Percentiles rank a stretch among this genome's conserved stretches.
These are phyloP conservation scores for Ctenoplectra terminalis DNA, from an alignment of 1,140 invertebrate genomes.

Conservation along the genomic window DNA sequence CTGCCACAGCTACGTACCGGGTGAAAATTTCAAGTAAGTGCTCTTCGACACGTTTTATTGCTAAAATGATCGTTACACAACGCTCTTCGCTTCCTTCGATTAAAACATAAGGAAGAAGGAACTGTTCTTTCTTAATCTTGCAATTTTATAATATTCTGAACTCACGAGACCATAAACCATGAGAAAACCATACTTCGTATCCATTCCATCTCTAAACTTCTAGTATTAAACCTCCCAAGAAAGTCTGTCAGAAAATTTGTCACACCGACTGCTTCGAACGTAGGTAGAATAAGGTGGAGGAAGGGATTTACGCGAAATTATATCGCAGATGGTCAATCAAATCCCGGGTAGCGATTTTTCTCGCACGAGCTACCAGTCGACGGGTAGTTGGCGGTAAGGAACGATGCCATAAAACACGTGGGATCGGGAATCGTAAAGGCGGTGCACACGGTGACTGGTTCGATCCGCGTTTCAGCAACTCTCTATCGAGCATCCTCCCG, in stretches of 20 bases:
- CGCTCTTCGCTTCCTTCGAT: not conserved
- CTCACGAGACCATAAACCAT: no score
- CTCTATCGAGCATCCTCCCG: slow-evolving; percentile 21
- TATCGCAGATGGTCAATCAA: not conserved
- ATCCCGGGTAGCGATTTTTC: slow-evolving; percentile 41
- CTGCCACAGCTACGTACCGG: slow-evolving; percentile 69
- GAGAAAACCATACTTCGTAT: no score
- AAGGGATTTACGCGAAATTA: slow-evolving; percentile 6
- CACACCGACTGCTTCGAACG: no score
- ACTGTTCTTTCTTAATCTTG: no score
- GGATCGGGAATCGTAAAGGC: slow-evolving; percentile 38
- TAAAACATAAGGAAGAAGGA: not conserved
- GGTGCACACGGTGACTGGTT: slow-evolving; percentile 50
- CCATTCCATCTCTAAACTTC: no score
- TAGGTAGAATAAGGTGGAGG: no score
- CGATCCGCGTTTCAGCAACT: slow-evolving; percentile 23
- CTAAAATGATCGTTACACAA: not conserved
- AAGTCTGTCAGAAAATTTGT: no score
- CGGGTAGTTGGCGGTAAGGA: slow-evolving; percentile 35
- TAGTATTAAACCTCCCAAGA: not conserved
- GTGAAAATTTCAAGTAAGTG: slow-evolving; percentile 52
- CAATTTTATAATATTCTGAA: no score
- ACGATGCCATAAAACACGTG: slow-evolving; percentile 59
- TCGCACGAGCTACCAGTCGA: slow-evolving; percentile 44
- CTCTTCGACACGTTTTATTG: not conserved